A percentile compares a stretch with the other conserved stretches of the same genome.
Conservation (phyloP, 2,113 vertebrate genomes). For the Bettongia penicillata region DNA sequence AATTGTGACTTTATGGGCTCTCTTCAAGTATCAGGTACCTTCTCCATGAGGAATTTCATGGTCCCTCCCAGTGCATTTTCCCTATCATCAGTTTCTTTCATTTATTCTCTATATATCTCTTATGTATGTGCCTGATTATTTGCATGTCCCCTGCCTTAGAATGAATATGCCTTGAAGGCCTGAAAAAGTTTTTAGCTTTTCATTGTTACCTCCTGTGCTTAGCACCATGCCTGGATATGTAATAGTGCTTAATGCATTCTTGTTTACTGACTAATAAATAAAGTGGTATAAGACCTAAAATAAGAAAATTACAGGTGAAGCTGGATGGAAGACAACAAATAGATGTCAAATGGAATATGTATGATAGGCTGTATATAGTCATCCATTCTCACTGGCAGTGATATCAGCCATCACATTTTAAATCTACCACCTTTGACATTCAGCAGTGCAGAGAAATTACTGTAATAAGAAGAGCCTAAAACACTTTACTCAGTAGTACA, state of each 20-base stretch:
- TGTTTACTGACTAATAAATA: not conserved
- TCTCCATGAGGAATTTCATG: not conserved
- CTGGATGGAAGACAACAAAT: not conserved
- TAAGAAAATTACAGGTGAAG: not conserved
- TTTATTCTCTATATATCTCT: not conserved
- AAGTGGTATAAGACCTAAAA: not conserved
- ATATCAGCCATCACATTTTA: not conserved
- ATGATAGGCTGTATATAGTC: not conserved
- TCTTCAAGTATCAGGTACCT: not conserved
- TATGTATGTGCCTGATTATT: not conserved
- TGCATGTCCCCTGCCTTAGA: not conserved
- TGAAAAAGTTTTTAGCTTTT: not conserved
- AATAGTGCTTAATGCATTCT: not conserved
- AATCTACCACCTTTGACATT: not conserved
- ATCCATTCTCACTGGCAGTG: not conserved
- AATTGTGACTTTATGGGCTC: not conserved
- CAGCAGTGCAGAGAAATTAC: not conserved
- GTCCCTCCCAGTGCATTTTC: not conserved
- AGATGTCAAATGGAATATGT: not conserved
- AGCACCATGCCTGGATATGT: not conserved
- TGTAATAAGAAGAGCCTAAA: not conserved
- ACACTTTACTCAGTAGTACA: not conserved
- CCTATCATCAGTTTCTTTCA: not conserved
- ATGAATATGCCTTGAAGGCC: not conserved
- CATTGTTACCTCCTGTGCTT: not conserved